Evolutionary conservation across 2,113 vertebrate species (phyloP), one percentile per base, ranked within the genome.

Genomic region (Pogona vitticeps): DNA sequence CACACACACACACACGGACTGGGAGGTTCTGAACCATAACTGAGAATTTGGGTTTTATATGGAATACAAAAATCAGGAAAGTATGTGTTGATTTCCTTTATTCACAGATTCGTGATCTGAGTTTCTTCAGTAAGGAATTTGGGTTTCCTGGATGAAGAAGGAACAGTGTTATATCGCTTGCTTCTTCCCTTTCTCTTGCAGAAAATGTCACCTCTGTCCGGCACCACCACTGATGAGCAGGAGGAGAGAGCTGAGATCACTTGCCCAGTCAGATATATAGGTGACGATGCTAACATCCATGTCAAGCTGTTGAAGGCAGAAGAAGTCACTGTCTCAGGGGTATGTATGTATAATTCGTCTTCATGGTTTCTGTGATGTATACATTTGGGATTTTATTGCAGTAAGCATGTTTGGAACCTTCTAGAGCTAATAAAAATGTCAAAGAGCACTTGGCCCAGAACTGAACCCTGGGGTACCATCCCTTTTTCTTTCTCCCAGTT

Each of bases 201-300:
- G 87, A 23, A 82, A 40, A 73, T 65, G 28, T 15, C 40, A 40
- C 82, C 86, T 67, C 63, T 31, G 2, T 26, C 85, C n/a, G 56
- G 28, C 67, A 7, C 67, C 52, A 76, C 63, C 63, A 36, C 13
- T 23, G 85, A 23, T 31, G 12, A 38, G 26, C 36, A 65, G 38
- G n/a, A 17, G 6, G 75, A 77, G 28, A 77, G 56, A 1, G 63
- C 40, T 1, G 83, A 88, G 84, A 73, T 33, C 38, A 26, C 2
- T 46, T 58, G 85, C 26, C 3, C 84, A 72, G 83, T 98, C 89
- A 96, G 95, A 83, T 91, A 94, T 1, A 91, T 98, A 18, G 95
- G 92, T 90, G 90, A 93, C 73, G 97, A 98, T 88, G 92, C 96
- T 87, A 96, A 96, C 65, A 65, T 98, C 82, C 91, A 92, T 20